Evolutionary conservation across 2,797 vertebrate species (phyloP).

Genomic region (Micromesistius poutassou): DNA sequence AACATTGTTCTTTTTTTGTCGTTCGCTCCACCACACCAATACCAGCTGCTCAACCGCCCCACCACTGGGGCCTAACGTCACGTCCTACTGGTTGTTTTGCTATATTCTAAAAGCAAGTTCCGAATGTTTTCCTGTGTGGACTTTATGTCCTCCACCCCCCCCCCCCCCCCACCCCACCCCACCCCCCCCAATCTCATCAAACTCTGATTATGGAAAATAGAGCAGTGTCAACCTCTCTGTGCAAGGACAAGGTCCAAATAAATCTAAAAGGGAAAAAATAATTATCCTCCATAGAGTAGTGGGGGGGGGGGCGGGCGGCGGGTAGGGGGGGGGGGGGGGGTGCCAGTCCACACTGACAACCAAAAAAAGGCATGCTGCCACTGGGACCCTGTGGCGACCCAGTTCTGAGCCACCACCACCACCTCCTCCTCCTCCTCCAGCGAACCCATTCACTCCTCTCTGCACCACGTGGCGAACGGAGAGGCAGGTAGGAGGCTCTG

Average conservation of each 20-base stretch:
- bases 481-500: neutral
- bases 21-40: no score
- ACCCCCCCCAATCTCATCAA: constrained; percentile 22
- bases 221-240: constrained; percentile 60
- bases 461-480: constrained; percentile 21
- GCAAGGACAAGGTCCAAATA: constrained; percentile 69
- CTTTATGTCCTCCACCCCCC: constrained; percentile 14
- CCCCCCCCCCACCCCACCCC: constrained; percentile 4
- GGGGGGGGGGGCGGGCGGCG: neutral
- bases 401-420: constrained; percentile 50
- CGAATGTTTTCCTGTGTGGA: neutral
- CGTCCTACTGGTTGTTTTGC: no score
- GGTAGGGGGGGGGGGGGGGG: neutral
- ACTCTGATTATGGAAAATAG: constrained; percentile 45
- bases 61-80: no score
- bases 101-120: no score
- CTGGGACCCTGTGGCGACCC: constrained; percentile 53
- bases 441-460: constrained; percentile 30
- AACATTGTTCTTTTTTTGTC: no score
- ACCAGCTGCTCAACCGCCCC: no score
- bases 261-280: constrained; percentile 65
- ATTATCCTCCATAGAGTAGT: constrained; percentile 58
- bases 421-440: constrained; percentile 38
- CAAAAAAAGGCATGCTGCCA: constrained; percentile 56
- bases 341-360: constrained; percentile 43